Base-by-base conservation (phyloP, 2,797 vertebrate genomes). In the Micrastur ruficollis region DNA sequence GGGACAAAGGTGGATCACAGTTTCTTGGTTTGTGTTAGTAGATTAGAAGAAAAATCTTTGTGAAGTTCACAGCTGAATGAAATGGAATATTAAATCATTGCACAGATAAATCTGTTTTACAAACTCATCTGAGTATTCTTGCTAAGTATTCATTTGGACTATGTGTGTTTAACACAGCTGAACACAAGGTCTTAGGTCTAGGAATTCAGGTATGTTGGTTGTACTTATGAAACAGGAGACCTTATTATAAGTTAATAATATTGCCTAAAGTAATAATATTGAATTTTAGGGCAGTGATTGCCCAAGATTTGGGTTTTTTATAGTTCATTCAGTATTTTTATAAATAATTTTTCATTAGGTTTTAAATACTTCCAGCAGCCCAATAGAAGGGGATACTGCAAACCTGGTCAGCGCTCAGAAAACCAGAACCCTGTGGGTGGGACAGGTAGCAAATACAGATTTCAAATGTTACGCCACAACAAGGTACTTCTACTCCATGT, bases 61-160 rank as follows among this genome's bases (percentile, higher is more conserved):
- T 86, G 44, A 83, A 76, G 47, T 20, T 81, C 4, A 2, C 23
- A 61, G 76, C 40, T 59, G 68, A 94, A 92, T 86, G 80, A 94
- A 95, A 88, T 83, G 44, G 56, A 92, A 93, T 94, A 90, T 86
- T 92, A 90, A 85, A 88, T 73, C 78, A 92, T 3, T 81, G 36
- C 76, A 83, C 14, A 74, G 76, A 86, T 59, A 92, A 83, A 88
- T 89, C 53, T 86, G 52, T 47, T 95, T 74, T 83, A 84, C 53
- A 78, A 2, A 74, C 44, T 56, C 49, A 49, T 32, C 70, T 84
- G 73, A 83, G 50, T 34, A 12, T 58, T 89, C 38, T 70, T 79
- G 46, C 56, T 95, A 81, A 81, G 58, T 1, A 32, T 89, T 95
- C 70, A 46, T 68, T 86, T 92, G 86, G 68, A 40, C 36, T 52